Conservation (phyloP, 2,797 vertebrate species). For the Trachurus trachurus region DNA sequence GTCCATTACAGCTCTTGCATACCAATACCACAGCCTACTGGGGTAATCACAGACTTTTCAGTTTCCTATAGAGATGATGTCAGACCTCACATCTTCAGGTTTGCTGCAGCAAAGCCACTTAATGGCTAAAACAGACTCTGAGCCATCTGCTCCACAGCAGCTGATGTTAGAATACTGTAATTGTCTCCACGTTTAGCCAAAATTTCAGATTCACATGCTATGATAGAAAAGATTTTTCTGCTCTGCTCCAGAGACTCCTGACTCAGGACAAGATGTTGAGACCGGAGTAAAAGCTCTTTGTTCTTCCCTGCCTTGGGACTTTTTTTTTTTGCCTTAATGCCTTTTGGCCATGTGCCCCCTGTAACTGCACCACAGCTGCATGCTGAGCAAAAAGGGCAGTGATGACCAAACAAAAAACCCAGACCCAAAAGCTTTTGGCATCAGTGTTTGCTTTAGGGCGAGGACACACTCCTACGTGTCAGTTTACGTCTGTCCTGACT, state of each 20-base stretch:
- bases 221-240: constrained; percentile 30
- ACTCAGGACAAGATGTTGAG: constrained; percentile 48
- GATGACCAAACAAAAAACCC: constrained; percentile 35
- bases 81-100: constrained; percentile 54
- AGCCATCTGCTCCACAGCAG: constrained; percentile 66
- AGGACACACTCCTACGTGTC: constrained; percentile 37
- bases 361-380: constrained; percentile 55
- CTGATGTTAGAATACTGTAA: constrained; percentile 33
- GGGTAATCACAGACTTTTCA: constrained; percentile 50
- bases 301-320: constrained; percentile 41
- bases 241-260: constrained; percentile 35
- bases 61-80: constrained; percentile 67
- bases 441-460: constrained; percentile 30
- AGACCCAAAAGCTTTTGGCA: constrained; percentile 36
- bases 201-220: constrained; percentile 41
- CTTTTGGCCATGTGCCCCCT: constrained; percentile 42
- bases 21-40: constrained; percentile 27
- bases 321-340: constrained; percentile 33
- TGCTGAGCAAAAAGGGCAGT: constrained; percentile 45
- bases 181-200: background rate
- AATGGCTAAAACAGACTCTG: constrained; percentile 70
- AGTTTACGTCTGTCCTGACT: constrained; percentile 34
- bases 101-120: constrained; percentile 27
- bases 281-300: constrained; percentile 62
- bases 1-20: constrained; percentile 20